phyloP scores from a whole-genome alignment of 2,113 vertebrate species.

The Australoheros scitulus region DNA sequence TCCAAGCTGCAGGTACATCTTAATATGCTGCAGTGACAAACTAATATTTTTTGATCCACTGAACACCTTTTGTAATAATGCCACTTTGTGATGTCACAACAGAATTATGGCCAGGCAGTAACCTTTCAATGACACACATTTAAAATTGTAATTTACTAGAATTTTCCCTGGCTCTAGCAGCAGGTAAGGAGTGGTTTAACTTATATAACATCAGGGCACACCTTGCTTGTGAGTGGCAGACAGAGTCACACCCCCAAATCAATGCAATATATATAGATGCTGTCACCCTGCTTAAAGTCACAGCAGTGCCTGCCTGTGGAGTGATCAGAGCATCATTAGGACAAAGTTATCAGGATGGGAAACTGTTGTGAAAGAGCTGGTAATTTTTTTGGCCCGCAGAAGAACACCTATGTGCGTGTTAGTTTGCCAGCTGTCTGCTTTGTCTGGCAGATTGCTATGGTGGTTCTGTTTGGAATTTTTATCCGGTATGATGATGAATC shows the following conservation, averaged over 20 bases:
- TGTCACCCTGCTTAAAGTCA: background rate
- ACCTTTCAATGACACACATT: no score
- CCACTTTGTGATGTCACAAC: background rate
- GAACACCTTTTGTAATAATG: background rate
- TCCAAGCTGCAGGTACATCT: background rate
- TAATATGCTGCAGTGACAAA: background rate
- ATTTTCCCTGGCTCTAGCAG: background rate
- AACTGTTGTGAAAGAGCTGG: slow-evolving; percentile 37
- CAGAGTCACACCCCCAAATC: slow-evolving; percentile 18
- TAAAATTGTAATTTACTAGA: no score
- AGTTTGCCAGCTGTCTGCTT: slow-evolving; percentile 87
- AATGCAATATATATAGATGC: slow-evolving; percentile 25
- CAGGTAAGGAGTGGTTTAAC: slow-evolving; percentile 37
- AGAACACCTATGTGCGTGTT: slow-evolving; percentile 86
- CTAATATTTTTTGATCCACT: background rate
- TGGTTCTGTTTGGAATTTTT: slow-evolving; percentile 92
- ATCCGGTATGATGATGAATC: slow-evolving; percentile 85
- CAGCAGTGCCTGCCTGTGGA: background rate
- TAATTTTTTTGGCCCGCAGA: slow-evolving; percentile 55
- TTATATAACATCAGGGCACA: background rate
- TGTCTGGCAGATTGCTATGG: slow-evolving; percentile 87
- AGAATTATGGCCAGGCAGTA: no score
- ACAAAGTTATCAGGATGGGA: slow-evolving; percentile 63
- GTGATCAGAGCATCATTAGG: slow-evolving; percentile 13
- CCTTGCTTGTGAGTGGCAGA: background rate